Conservation (phyloP, 2,888 invertebrate species). For the Barypeithes pellucidus region DNA sequence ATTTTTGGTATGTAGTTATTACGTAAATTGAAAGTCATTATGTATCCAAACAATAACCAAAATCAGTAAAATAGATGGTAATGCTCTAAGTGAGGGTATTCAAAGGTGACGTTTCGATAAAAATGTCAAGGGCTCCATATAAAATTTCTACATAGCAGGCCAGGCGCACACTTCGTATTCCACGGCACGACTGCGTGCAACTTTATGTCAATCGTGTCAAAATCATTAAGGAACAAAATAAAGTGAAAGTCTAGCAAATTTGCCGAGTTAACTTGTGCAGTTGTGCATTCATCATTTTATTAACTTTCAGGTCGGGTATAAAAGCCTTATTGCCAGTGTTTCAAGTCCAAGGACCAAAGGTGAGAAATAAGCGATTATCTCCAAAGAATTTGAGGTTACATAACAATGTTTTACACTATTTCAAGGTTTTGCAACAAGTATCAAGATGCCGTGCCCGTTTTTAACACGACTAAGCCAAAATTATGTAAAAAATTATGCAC, state of each 20-base stretch:
- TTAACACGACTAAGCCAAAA: constrained; percentile 84
- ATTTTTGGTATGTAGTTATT: too few species aligned
- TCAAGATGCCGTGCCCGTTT: constrained; percentile 91
- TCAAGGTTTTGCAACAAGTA: constrained; percentile 53
- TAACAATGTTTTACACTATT: constrained; percentile 29
- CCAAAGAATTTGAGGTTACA: too few species aligned
- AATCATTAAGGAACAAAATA: not conserved
- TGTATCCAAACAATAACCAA: not conserved
- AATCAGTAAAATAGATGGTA: constrained; percentile 11
- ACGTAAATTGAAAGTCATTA: not conserved
- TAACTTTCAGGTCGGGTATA: constrained; percentile 33
- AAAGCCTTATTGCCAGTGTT: constrained; percentile 29
- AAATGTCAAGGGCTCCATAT: constrained; percentile 37
- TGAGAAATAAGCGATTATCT: constrained; percentile 11
- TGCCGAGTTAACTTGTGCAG: not conserved
- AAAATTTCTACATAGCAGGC: constrained; percentile 14
- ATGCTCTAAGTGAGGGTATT: constrained; percentile 2
- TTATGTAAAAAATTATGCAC: constrained; percentile 88
- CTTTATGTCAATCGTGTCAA: not conserved
- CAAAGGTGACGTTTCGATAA: constrained; percentile 26
- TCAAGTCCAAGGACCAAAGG: constrained; percentile 32
- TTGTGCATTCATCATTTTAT: constrained; percentile 1
- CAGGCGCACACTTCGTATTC: constrained; percentile 12
- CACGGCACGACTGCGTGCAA: not conserved
- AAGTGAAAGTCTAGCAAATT: constrained; percentile 23